phyloP scores from a whole-genome alignment of 2,113 vertebrate species.

The Cettia cetti region DNA sequence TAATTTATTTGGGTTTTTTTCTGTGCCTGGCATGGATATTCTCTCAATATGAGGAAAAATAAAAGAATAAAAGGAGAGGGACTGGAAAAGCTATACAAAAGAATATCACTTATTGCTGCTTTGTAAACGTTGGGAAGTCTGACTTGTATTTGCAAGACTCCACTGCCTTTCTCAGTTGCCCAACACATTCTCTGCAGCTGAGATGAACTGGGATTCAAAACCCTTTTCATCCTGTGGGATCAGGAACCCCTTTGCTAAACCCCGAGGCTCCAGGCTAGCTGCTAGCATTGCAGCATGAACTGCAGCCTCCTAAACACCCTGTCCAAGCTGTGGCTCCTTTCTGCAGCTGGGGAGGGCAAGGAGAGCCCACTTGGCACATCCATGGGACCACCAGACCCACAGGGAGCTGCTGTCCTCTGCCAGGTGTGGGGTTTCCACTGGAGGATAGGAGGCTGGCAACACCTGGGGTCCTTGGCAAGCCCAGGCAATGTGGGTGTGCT shows the following conservation, averaged over 20 bases:
- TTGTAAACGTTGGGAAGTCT: neutral
- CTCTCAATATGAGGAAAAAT: neutral
- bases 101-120: neutral
- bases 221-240: neutral
- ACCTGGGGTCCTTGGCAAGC: neutral
- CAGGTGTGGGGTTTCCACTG: rapidly evolving
- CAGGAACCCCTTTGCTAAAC: rapidly evolving
- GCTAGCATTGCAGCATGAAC: rapidly evolving
- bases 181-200: neutral
- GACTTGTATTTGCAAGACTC: neutral
- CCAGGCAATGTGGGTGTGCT: rapidly evolving
- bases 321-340: neutral
- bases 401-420: neutral
- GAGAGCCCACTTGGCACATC: rapidly evolving
- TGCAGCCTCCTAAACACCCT: neutral
- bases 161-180: neutral
- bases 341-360: neutral
- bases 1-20: neutral
- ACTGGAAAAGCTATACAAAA: neutral
- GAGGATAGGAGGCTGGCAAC: neutral
- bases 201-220: neutral
- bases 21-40: rapidly evolving
- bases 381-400: rapidly evolving
- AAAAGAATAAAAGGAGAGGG: neutral
- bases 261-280: rapidly evolving